Percentiles rank a stretch among this genome's conserved stretches.
Evolutionary conservation across 2,113 vertebrate species (phyloP).

Genomic region (Daboia siamensis): DNA sequence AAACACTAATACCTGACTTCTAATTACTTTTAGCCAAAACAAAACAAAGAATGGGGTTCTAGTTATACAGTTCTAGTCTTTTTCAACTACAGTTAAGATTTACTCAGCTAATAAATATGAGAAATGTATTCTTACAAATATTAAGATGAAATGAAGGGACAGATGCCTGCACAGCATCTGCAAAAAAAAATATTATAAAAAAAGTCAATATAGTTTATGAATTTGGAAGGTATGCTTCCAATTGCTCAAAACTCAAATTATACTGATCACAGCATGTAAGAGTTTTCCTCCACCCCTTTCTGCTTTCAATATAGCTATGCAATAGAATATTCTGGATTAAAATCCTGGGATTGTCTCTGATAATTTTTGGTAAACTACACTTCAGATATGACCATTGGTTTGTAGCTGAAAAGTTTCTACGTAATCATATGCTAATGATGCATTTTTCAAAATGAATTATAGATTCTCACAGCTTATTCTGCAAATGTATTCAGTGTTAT

Average conservation of each 20-base stretch:
- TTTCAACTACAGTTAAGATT: slow-evolving; percentile 27
- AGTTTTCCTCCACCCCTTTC: neutral
- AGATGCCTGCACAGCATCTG: slow-evolving; percentile 14
- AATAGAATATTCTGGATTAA: neutral
- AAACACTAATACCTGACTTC: slow-evolving; percentile 61
- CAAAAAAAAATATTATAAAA: slow-evolving; percentile 12
- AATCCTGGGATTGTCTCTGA: neutral
- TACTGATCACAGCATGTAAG: neutral
- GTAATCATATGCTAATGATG: neutral
- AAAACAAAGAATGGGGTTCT: slow-evolving; percentile 44
- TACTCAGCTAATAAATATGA: slow-evolving; percentile 25
- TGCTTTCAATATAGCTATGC: neutral
- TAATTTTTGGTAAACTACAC: neutral
- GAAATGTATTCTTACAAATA: slow-evolving; percentile 48
- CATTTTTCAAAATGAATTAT: neutral
- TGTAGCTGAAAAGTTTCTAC: neutral
- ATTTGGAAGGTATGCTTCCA: neutral
- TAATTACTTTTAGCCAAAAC: slow-evolving; percentile 64
- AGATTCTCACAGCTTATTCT: neutral
- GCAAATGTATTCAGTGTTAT: neutral
- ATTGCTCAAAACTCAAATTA: neutral
- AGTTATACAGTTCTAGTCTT: slow-evolving; percentile 44
- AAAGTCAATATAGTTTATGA: neutral
- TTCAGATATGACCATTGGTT: neutral
- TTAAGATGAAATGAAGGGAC: neutral